phyloP scores from a whole-genome alignment of 1,140 invertebrate genomes.

The Drusus annulatus region DNA sequence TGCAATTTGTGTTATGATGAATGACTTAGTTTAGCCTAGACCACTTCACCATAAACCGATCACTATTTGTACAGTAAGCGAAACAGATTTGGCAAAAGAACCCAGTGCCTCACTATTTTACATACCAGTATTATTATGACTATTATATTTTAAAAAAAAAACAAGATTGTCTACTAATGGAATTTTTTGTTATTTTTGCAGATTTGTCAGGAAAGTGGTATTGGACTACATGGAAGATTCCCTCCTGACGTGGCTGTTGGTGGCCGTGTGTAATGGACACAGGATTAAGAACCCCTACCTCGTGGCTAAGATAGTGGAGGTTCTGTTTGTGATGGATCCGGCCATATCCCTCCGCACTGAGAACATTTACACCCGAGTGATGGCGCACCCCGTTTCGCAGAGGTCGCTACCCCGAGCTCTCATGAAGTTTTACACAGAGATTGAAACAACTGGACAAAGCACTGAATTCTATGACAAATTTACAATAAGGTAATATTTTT shows the following conservation, averaged over 20 bases:
- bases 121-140: too few species aligned
- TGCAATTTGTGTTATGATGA: too few species aligned
- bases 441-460: constrained; percentile 97
- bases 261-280: constrained; percentile 90
- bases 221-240: constrained; percentile 85
- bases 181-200: constrained; percentile 64
- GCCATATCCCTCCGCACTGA: constrained; percentile 80
- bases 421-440: constrained; percentile 99
- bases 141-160: too few species aligned
- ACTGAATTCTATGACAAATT: constrained; percentile 99
- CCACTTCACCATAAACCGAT: too few species aligned
- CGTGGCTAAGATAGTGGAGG: constrained; percentile 95
- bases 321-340: constrained; percentile 93
- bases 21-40: too few species aligned
- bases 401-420: constrained; percentile 87
- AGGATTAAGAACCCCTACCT: constrained; percentile 97
- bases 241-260: constrained; percentile 90
- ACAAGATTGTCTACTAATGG: too few species aligned
- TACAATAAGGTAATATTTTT: constrained; percentile 81
- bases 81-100: too few species aligned
- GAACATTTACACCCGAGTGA: constrained; percentile 72
- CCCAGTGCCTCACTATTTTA: too few species aligned
- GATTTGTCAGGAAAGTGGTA: constrained; percentile 84
- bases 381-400: constrained; percentile 90
- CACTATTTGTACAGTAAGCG: too few species aligned